phyloP scores from a whole-genome alignment of 2,888 invertebrate species.

The Myopa testacea region DNA sequence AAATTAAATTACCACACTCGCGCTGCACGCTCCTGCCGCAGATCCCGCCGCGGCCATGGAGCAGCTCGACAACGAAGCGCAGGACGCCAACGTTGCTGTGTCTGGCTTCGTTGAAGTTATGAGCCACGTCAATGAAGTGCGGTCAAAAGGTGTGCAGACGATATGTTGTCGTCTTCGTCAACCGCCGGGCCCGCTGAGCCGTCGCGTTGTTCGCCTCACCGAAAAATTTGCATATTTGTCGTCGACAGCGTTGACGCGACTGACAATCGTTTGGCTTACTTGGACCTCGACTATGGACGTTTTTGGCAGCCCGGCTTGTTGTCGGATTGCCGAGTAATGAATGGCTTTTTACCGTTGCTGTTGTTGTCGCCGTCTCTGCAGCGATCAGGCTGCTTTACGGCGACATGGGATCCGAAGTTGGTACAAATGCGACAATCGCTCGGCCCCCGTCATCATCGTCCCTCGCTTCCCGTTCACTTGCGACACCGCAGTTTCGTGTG shows the following conservation, averaged over 20 bases:
- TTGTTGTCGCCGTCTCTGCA: conserved; percentile 8
- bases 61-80: not conserved
- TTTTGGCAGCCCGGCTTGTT: conserved; percentile 9
- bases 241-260: not conserved
- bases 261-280: not conserved
- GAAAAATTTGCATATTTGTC: conserved; percentile 49
- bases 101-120: conserved; percentile 44
- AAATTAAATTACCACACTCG: conserved; percentile 51
- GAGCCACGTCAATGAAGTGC: conserved; percentile 44
- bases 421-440: not conserved
- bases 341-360: conserved; percentile 12
- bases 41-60: not conserved
- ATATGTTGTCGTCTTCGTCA: conserved; percentile 47
- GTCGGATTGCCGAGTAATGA: conserved; percentile 7
- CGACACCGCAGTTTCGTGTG: too few species aligned
- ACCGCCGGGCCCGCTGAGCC: conserved; percentile 35
- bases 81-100: not conserved
- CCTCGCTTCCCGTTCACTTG: too few species aligned
- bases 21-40: not conserved
- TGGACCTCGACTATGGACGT: not conserved
- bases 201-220: conserved; percentile 31
- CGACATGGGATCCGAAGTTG: not conserved
- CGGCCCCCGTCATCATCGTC: not conserved
- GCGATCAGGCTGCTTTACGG: not conserved
- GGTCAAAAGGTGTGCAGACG: conserved; percentile 53